Base-by-base conservation (phyloP, 2,888 invertebrate genomes). In the Acrocyrtus sp. region DNA sequence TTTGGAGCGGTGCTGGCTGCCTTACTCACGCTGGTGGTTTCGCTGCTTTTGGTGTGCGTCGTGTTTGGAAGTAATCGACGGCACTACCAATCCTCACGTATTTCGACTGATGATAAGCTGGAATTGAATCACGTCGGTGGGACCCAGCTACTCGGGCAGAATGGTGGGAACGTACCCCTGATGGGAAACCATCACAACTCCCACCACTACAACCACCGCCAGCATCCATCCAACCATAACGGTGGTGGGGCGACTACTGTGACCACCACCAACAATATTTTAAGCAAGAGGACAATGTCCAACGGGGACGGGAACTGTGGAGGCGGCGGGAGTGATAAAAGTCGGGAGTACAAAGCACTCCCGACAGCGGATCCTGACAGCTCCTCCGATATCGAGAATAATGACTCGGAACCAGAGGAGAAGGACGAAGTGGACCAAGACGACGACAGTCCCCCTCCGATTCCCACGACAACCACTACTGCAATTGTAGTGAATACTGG, bases 41-140 rank as follows among this genome's bases (percentile, higher is more conserved):
- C 77, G 60, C 62, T 80, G 34, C 69, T 80, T 19, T 67, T 81
- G n/a, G 69, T 76, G 17, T 81, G 79, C 57, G 90, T 90, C n/a
- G 87, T 89, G 78, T 81, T 86, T 90, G 57, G 87, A 91, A 84
- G 88, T 90, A 61, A 86, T 90, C 83, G 88, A 89, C 83, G 88
- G 89, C 82, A 84, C 15, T 85, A 66, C 50, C 62, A 72, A 58
- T 39, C 66, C 6, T 61, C 72, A 29, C 57, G 75, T n/a, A 60
- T 72, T 4, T 26, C 65, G 0, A 68, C 68, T 8, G 92, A 92
- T 83, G 92, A 92, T 83, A 92, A 92, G 86, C 92, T 92, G 78
- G 92, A 92, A 83, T 88, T 91, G 86, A 90, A 89, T 83, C 88
- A 89, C 81, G 57, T 77, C 50, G 61, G 60, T 45, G 45, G 73